phyloP scores from a whole-genome alignment of 2,113 vertebrate species.

The Nerophis ophidion region DNA sequence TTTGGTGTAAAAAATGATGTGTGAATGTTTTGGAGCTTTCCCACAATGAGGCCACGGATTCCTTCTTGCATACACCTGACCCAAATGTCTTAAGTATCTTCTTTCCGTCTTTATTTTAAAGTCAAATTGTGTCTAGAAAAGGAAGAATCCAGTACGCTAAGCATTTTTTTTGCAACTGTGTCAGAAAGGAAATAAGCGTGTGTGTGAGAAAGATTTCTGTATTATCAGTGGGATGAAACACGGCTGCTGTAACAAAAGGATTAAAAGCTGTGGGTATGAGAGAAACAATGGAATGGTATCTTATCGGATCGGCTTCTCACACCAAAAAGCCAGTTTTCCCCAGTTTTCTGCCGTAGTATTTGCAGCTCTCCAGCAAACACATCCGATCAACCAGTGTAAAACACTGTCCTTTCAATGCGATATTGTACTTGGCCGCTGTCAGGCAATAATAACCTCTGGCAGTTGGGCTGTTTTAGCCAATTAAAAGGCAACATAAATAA shows the following conservation, averaged over 20 bases:
- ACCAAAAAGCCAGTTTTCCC: slow-evolving; percentile 46
- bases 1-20: too few species aligned
- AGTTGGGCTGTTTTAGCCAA: too few species aligned
- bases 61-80: background rate
- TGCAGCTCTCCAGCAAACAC: slow-evolving; percentile 5
- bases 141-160: slow-evolving; percentile 42
- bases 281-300: slow-evolving; percentile 65
- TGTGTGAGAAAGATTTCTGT: slow-evolving; percentile 43
- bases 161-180: slow-evolving; percentile 66
- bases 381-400: slow-evolving; percentile 7
- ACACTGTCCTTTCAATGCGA: background rate
- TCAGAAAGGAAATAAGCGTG: slow-evolving; percentile 48
- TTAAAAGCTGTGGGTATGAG: slow-evolving; percentile 56
- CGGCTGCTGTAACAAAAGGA: slow-evolving; percentile 56
- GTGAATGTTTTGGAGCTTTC: too few species aligned
- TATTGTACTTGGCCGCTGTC: background rate
- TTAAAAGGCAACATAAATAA: too few species aligned
- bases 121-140: slow-evolving; percentile 53
- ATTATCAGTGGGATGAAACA: slow-evolving; percentile 65
- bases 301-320: slow-evolving; percentile 61
- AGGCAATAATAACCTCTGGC: too few species aligned
- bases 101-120: slow-evolving; percentile 51
- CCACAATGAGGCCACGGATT: too few species aligned
- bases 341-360: slow-evolving; percentile 8
- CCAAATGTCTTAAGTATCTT: slow-evolving; percentile 5